Evolutionary conservation across 2,113 vertebrate species (phyloP).

Genomic region (Madoqua kirkii): DNA sequence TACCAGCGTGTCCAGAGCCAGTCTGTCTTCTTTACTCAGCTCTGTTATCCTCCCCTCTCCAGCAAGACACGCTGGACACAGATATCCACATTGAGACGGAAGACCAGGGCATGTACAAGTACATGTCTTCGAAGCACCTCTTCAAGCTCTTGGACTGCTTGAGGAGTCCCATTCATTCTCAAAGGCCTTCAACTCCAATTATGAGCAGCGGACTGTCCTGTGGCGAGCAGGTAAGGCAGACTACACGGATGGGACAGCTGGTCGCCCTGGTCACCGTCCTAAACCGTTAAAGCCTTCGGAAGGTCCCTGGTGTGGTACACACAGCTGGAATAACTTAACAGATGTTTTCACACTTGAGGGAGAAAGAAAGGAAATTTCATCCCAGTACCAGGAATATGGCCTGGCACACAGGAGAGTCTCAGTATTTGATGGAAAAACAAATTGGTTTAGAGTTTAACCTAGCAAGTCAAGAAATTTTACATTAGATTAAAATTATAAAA

Average conservation of each 20-base stretch:
- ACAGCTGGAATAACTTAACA: not conserved
- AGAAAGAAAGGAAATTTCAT: not conserved
- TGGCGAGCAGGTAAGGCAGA: constrained; percentile 92
- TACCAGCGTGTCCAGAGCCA: not conserved
- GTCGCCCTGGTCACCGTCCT: not conserved
- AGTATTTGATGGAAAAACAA: not conserved
- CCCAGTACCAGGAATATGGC: not conserved
- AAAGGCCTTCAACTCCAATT: constrained; percentile 97
- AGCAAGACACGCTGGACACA: constrained; percentile 90
- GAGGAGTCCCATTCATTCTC: constrained; percentile 96
- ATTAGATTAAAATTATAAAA: not conserved
- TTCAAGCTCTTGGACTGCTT: constrained; percentile 97
- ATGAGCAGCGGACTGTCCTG: constrained; percentile 94
- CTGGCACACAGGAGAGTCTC: not conserved
- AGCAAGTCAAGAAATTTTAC: not conserved
- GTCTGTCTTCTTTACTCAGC: not conserved
- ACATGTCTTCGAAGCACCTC: constrained; percentile 93
- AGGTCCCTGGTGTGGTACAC: not conserved
- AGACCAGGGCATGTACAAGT: constrained; percentile 93
- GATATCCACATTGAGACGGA: constrained; percentile 81
- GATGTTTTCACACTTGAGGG: not conserved
- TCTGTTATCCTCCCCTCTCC: not conserved
- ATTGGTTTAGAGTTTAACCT: not conserved
- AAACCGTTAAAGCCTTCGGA: not conserved
- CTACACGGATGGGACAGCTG: not conserved